Percentiles rank a stretch among this genome's conserved stretches.
phyloP scores from a whole-genome alignment of 2,113 vertebrate species.

The Todiramphus saurophagus region DNA sequence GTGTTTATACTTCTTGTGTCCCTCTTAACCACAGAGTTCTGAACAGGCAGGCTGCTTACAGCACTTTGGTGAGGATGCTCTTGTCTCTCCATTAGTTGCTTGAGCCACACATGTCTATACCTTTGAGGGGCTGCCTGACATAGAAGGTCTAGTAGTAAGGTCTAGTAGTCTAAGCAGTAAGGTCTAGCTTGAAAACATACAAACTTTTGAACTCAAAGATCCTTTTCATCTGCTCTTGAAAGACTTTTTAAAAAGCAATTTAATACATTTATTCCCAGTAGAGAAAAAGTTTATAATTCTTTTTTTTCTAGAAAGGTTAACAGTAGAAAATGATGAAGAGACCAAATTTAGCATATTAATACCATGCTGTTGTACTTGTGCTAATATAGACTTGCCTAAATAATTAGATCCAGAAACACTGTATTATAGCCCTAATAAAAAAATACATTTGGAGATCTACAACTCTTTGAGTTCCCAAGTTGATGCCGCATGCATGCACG shows the following conservation, averaged over 20 bases:
- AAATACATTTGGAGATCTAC: not conserved
- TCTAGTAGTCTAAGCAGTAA: not conserved
- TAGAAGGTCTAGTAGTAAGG: not conserved
- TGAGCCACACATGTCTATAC: not conserved
- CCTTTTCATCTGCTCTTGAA: not conserved
- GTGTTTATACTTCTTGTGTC: not conserved
- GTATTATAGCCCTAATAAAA: not conserved
- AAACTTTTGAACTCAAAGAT: not conserved
- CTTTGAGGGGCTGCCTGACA: not conserved
- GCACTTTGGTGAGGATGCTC: not conserved
- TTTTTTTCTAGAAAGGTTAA: not conserved
- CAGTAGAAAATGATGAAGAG: not conserved
- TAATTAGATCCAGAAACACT: not conserved
- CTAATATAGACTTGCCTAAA: not conserved
- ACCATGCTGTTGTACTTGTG: not conserved
- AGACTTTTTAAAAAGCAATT: not conserved
- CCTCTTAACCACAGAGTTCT: not conserved
- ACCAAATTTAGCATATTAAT: not conserved
- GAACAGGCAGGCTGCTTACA: not conserved
- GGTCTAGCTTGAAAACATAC: not conserved
- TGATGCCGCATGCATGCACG: not conserved
- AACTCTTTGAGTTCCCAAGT: not conserved
- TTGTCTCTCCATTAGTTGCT: not conserved
- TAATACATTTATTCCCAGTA: not conserved
- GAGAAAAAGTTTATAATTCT: not conserved